A percentile compares a stretch with the other conserved stretches of the same genome.
Evolutionary conservation across 92 coral and sea anemone genomes (phyloP).

Genomic region (Actinernus sp.): DNA sequence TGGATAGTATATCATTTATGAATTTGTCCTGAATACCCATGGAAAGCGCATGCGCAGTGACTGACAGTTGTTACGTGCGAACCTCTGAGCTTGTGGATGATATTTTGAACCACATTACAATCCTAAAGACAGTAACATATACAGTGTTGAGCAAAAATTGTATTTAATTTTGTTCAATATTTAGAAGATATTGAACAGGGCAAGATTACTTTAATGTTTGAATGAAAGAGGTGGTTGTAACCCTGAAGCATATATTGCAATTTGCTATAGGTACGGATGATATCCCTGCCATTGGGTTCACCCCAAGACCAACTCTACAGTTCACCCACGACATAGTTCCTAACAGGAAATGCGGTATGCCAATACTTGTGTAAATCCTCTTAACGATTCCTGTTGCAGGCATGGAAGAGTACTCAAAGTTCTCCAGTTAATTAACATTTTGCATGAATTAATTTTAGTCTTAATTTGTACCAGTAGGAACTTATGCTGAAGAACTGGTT

Average conservation of each 20-base stretch:
- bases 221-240: constrained; percentile 26
- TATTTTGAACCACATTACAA: constrained; percentile 32
- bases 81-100: constrained; percentile 45
- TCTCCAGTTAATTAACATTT: constrained; percentile 46
- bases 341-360: constrained; percentile 24
- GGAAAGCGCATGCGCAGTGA: too few species aligned
- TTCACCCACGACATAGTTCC: constrained; percentile 28
- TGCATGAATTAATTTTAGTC: too few species aligned
- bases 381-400: constrained; percentile 52
- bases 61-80: constrained; percentile 13
- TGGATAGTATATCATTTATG: too few species aligned
- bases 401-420: constrained; percentile 26
- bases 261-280: constrained; percentile 62
- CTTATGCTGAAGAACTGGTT: too few species aligned
- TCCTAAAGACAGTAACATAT: constrained; percentile 42
- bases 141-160: too few species aligned
- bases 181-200: constrained; percentile 37
- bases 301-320: constrained; percentile 49
- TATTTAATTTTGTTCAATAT: constrained; percentile 35
- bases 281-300: constrained; percentile 53
- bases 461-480: too few species aligned
- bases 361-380: constrained; percentile 43
- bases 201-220: constrained; percentile 18
- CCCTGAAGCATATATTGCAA: constrained; percentile 49
- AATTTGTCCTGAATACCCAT: constrained; percentile 21